Conservation (phyloP, 2,113 vertebrate species). For the Amblyornis subalaris region DNA sequence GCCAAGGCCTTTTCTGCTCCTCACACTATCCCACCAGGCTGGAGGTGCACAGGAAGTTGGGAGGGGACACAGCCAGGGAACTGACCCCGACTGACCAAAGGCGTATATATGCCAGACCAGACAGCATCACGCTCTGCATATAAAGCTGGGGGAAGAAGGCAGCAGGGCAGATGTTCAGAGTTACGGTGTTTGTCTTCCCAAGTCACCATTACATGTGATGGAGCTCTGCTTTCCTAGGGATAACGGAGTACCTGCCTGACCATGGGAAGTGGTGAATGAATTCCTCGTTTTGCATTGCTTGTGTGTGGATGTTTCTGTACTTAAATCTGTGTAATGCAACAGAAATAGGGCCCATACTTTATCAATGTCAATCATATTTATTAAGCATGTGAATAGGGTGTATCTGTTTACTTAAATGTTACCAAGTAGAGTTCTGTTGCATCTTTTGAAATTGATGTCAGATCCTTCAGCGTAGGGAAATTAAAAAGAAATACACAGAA, state of each 20-base stretch:
- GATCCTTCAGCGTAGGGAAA: neutral
- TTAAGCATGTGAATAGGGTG: neutral
- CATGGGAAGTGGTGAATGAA: neutral
- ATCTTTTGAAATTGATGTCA: neutral
- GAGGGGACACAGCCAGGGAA: neutral
- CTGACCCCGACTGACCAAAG: neutral
- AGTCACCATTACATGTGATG: fast-evolving
- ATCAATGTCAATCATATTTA: neutral
- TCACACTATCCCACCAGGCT: neutral
- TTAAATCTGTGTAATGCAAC: neutral
- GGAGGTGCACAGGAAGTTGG: neutral
- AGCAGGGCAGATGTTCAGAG: neutral
- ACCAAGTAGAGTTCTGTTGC: neutral
- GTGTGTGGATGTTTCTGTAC: neutral
- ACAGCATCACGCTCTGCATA: neutral
- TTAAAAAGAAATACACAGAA: neutral
- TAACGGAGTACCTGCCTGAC: neutral
- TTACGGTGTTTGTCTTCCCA: neutral
- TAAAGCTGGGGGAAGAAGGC: neutral
- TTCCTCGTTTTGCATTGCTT: neutral
- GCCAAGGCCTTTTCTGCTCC: neutral
- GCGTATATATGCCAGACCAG: neutral
- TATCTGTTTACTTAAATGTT: neutral
- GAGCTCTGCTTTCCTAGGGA: neutral
- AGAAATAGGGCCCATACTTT: neutral